A percentile compares a stretch with the other conserved stretches of the same genome.
Evolutionary conservation across 1,140 invertebrate genomes (phyloP).

Genomic region (Drosophila melanogaster): Release_6_plus_ISO1_MT NT_033779.5:10676001-10676500

Average conservation of each 20-base stretch:
- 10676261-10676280: not conserved
- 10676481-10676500: slow-evolving; percentile 28
- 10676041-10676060: slow-evolving; percentile 31
- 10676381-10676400: no score
- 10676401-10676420: not conserved
- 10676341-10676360: no score
- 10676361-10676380: no score
- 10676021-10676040: slow-evolving; percentile 37
- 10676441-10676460: slow-evolving; percentile 33
- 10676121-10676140: slow-evolving; percentile 6
- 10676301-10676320: not conserved
- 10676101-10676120: slow-evolving; percentile 27
- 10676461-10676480: slow-evolving; percentile 17
- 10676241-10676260: slow-evolving; percentile 1
- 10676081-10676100: slow-evolving; percentile 14
- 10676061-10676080: slow-evolving; percentile 24
- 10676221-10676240: not conserved
- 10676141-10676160: slow-evolving; percentile 5
- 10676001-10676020: slow-evolving; percentile 20
- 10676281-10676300: not conserved
- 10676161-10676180: slow-evolving; percentile 4
- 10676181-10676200: slow-evolving; percentile 29
- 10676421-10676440: slow-evolving; percentile 17
- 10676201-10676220: slow-evolving; percentile 16
- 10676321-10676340: not conserved